Base-by-base conservation (phyloP, 2,888 invertebrate species). In the Cheilosia impressa region DNA sequence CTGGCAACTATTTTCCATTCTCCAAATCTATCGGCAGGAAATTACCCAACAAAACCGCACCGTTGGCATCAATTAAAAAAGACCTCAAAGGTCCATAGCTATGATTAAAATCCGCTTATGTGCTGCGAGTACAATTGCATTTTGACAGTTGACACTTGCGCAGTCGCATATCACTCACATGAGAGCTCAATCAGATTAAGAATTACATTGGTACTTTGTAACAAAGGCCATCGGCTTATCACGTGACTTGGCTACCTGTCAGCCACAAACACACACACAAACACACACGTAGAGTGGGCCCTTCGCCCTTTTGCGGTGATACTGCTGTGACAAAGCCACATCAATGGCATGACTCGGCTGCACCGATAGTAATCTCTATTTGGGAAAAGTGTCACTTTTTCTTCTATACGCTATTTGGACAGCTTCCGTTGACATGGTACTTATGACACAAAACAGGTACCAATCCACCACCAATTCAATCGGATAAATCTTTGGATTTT, bases 371-470 rank as follows among this genome's bases (percentile, higher is more conserved):
- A 72, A 82, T 82, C 82, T 82, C 71, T 72, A 77, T 77, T 82
- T 82, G 45, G 82, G 66, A 65, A 77, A 77, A 77, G 65, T 82
- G 82, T 82, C 82, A 82, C 82, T 77, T 82, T 77, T 77, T 15
- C 82, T 53, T 71, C 60, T 77, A 15, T 41, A 50, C 55, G 53
- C 71, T 77, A 41, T 71, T 71, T 60, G 65, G 77, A 82, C 82
- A 77, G 82, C 82, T 82, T 82, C 82, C 82, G 82, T 82, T 82
- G 82, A 82, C 82, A 82, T 60, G 77, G 82, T 65, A 66, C 82
- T 82, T 82, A 82, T 82, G 82, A 82, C 82, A 82, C 60, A 71
- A 77, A 82, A 77, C 82, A 66, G 77, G 82, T 82, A 82, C 77
- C 71, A 71, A 77, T 76, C 71, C 81, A 69, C 66, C 76, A 62